Evolutionary conservation across 2,113 vertebrate species (phyloP), one percentile per base, ranked within the genome.

Genomic region (Myrmecophaga tridactyla): DNA sequence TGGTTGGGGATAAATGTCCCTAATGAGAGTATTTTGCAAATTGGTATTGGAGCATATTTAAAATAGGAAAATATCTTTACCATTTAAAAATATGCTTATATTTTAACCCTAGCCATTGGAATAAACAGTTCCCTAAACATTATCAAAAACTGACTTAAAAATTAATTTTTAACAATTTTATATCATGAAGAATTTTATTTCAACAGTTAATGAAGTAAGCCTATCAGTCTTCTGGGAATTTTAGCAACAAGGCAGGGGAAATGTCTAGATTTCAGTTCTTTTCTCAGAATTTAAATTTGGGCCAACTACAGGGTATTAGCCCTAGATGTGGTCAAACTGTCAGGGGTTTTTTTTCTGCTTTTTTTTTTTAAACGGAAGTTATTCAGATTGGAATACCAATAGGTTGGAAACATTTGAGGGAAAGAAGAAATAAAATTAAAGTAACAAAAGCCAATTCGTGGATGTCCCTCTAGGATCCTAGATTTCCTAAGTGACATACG

Each of bases 211-310:
- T 86, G 6, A 96, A 90, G 23, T 51, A 95, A 89, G 27, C 53
- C n/a, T 92, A 53, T n/a, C 31, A 76, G 13, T 67, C 94, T 53
- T 56, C 41, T 84, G 78, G 41, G 65, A 84, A 86, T 84, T 95
- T 94, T 85, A 94, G 23, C 34, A 85, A 92, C 20, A 88, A 92
- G 67, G 56, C 17, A 51, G 31, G 6, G 46, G 4, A 41, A 77
- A 78, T 95, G 27, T 41, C 29, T 94, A 86, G 39, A 97, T 86
- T 69, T 96, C 41, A 94, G 70, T 94, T 95, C 27, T 92, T 88
- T 95, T 86, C 53, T 92, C 41, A 87, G 43, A 70, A 77, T 93
- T 94, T 89, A 63, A 93, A 86, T 78, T 86, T 69, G 92, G 65
- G 60, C 18, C 84, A 96, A 25, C 36, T 77, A 31, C 20, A 75